Evolutionary conservation across 1,140 invertebrate genomes (phyloP).

Genomic region (Vanessa atalanta): DNA sequence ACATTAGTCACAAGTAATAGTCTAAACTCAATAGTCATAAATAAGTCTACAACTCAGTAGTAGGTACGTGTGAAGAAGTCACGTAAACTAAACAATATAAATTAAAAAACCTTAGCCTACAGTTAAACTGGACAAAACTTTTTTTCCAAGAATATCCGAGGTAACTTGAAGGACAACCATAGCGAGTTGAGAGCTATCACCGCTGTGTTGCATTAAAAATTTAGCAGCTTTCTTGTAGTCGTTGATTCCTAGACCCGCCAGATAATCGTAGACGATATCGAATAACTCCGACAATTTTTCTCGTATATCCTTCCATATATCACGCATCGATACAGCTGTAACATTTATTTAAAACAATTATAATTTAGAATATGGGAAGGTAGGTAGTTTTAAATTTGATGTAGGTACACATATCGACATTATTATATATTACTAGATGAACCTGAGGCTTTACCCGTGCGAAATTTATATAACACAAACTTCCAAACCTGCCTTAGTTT

Average conservation of each 20-base stretch:
- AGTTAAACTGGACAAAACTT: conserved; percentile 51
- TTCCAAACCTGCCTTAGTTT: too few species aligned
- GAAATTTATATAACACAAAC: too few species aligned
- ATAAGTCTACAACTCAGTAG: conserved; percentile 8
- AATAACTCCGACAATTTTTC: conserved; percentile 59
- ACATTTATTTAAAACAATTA: conserved; percentile 23
- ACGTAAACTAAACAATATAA: conserved; percentile 17
- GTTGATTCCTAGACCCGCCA: conserved; percentile 64
- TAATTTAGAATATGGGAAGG: conserved; percentile 6
- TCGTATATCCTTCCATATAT: conserved; percentile 66
- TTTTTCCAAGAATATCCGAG: conserved; percentile 58
- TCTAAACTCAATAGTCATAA: not conserved
- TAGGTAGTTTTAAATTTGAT: conserved; percentile 9
- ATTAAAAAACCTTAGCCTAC: conserved; percentile 29
- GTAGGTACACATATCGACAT: too few species aligned
- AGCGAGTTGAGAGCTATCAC: conserved; percentile 49
- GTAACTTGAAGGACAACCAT: conserved; percentile 58
- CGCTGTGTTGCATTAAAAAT: conserved; percentile 51
- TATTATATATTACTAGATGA: too few species aligned
- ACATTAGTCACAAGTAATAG: not conserved
- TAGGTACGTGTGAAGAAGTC: not conserved
- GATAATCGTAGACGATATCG: conserved; percentile 71
- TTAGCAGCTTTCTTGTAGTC: conserved; percentile 63
- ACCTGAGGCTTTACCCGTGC: too few species aligned
- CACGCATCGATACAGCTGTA: conserved; percentile 68